Evolutionary conservation across 2,113 vertebrate genomes (phyloP).

Genomic region (Plectropomus leopardus): DNA sequence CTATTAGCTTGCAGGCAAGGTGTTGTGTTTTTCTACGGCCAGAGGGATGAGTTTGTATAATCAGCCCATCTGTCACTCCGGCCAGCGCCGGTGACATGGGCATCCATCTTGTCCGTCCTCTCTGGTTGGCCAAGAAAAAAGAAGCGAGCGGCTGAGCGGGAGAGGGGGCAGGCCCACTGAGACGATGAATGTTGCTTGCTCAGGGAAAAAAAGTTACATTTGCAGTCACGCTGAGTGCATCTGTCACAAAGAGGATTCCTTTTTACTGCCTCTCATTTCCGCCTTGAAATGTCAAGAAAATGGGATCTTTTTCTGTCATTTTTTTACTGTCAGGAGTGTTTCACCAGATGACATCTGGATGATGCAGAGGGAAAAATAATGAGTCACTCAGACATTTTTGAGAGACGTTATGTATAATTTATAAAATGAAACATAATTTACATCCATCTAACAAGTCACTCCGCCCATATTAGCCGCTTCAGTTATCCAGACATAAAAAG

Average conservation of each 20-base stretch:
- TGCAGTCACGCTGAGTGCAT: conserved; percentile 48
- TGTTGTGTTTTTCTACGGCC: conserved; percentile 65
- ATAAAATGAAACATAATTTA: conserved; percentile 22
- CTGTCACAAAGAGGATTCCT: conserved; percentile 53
- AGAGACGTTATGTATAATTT: conserved; percentile 22
- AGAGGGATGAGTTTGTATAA: conserved; percentile 75
- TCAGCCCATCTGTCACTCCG: conserved; percentile 80
- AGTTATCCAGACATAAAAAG: conserved; percentile 5
- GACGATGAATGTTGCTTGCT: conserved; percentile 67
- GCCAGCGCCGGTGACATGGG: conserved; percentile 63
- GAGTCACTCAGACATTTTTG: conserved; percentile 22
- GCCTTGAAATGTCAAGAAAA: conserved; percentile 14
- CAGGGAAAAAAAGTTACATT: conserved; percentile 74
- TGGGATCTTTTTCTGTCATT: conserved; percentile 2
- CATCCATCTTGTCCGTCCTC: conserved; percentile 76
- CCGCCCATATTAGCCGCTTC: conserved; percentile 20
- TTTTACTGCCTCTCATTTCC: conserved; percentile 38
- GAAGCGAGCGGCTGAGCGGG: conserved; percentile 46
- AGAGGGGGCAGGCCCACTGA: conserved; percentile 53
- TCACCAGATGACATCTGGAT: conserved; percentile 32
- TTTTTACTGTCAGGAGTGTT: conserved; percentile 14
- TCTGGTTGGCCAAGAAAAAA: conserved; percentile 53
- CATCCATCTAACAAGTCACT: conserved; percentile 24
- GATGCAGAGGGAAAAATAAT: conserved; percentile 28
- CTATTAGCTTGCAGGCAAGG: conserved; percentile 61